These are phyloP conservation scores for Ceratina japonica DNA, from an alignment of 1,140 invertebrate genomes.

Conservation along the genomic window DNA sequence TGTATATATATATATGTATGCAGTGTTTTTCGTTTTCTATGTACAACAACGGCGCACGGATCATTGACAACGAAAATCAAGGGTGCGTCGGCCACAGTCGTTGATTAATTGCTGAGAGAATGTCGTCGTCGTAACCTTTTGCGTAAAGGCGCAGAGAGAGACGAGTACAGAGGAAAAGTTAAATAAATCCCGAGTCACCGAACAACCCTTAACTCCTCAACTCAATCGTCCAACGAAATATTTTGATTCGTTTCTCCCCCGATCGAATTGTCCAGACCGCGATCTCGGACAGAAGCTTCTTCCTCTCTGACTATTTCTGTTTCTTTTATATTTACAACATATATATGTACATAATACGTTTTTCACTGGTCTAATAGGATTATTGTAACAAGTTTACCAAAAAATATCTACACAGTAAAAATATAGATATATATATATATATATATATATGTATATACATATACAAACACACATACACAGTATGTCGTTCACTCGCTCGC, in stretches of 20 bases:
- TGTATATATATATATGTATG: conserved; percentile 4
- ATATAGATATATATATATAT: conserved; percentile 55
- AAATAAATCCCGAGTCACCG: conserved; percentile 22
- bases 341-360: conserved; percentile 31
- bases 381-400: conserved; percentile 70
- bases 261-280: not conserved
- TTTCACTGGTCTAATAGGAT: conserved; percentile 56
- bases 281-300: conserved; percentile 37
- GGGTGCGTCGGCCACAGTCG: conserved; percentile 3
- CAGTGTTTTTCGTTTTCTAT: conserved; percentile 28
- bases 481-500: conserved; percentile 17
- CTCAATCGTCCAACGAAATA: conserved; percentile 48
- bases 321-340: conserved; percentile 46
- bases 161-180: not conserved
- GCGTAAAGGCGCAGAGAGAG: conserved; percentile 24
- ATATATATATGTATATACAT: conserved; percentile 55
- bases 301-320: conserved; percentile 27
- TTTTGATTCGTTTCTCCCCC: conserved; percentile 31
- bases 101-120: conserved; percentile 8
- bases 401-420: conserved; percentile 74
- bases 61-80: conserved; percentile 51
- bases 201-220: conserved; percentile 26
- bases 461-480: conserved; percentile 61
- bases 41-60: conserved; percentile 37
- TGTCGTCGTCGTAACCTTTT: not conserved